Base-by-base conservation (phyloP, 2,113 vertebrate genomes). In the Apus apus region DNA sequence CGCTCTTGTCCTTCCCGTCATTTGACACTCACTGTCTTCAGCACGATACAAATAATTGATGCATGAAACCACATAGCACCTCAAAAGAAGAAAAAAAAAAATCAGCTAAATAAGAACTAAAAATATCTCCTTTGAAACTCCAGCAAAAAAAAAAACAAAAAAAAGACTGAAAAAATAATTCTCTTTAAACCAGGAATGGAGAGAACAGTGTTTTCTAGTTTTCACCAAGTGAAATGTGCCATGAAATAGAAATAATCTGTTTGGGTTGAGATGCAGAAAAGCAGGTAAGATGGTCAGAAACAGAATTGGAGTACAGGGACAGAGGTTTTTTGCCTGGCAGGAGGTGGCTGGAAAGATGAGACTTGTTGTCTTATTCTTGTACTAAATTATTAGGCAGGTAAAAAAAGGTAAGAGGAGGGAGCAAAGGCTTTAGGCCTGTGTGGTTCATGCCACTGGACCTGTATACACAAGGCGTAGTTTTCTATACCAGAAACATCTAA, bases 11-110 rank as follows among this genome's bases (percentile, higher is more conserved):
- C 53, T 71, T 83, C 40, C 11, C 26, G 72, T 72, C 53, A 92
- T 53, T 88, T 83, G 76, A 94, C 45, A 27, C 77, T 80, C 10
- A 2, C 34, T 25, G 4, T 50, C 88, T 88, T 88, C 76, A 84
- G 48, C 56, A 30, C 72, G 67, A 20, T 56, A 82, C 85, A 96
- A 93, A 90, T 97, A 95, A 96, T 94, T 90, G 72, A 96, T 93
- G 92, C 12, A 17, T 86, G 88, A 88, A 94, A 83, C 72, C 26
- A n/a, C 22, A 64, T 30, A 85, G 53, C 51, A 30, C 21, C 34
- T 93, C 40, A 43, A 38, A 94, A 78, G 8, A 6, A 34, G 38
- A 64, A 68, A n/a, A 62, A 64, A 27, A 50, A 40, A 23, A 21
- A 7, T 13, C 7, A 62, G 20, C 45, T 48, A 83, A 85, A 12